Conservation (phyloP, 2,113 vertebrate species). For the Pluvianellus socialis region DNA sequence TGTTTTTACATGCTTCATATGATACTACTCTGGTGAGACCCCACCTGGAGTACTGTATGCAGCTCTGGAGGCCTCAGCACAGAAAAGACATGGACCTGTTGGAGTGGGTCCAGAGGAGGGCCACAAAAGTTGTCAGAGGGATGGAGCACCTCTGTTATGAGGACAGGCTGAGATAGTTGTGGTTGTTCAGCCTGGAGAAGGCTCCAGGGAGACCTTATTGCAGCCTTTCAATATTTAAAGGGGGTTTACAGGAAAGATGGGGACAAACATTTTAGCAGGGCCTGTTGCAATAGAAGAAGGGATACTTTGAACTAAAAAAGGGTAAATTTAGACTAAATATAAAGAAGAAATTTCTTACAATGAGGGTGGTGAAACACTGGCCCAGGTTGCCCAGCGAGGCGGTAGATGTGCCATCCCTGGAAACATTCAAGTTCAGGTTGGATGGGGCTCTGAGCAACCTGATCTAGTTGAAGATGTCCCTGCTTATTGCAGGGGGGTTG, state of each 20-base stretch:
- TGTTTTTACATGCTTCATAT: neutral
- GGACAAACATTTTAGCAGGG: no score
- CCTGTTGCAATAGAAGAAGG: no score
- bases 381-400: neutral
- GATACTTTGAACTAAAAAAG: neutral
- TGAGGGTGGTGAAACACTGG: neutral
- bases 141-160: neutral
- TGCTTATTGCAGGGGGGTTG: neutral
- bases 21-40: neutral
- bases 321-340: neutral
- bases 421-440: neutral
- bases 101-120: neutral
- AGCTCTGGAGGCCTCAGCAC: neutral
- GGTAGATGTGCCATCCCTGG: neutral
- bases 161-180: neutral
- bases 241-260: neutral
- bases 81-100: neutral
- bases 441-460: neutral
- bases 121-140: neutral
- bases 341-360: neutral
- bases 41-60: neutral
- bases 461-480: neutral
- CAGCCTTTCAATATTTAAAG: neutral
- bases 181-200: neutral
- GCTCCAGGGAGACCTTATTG: neutral